phyloP scores from a whole-genome alignment of 2,888 invertebrate species.

The Barypeithes pellucidus region DNA sequence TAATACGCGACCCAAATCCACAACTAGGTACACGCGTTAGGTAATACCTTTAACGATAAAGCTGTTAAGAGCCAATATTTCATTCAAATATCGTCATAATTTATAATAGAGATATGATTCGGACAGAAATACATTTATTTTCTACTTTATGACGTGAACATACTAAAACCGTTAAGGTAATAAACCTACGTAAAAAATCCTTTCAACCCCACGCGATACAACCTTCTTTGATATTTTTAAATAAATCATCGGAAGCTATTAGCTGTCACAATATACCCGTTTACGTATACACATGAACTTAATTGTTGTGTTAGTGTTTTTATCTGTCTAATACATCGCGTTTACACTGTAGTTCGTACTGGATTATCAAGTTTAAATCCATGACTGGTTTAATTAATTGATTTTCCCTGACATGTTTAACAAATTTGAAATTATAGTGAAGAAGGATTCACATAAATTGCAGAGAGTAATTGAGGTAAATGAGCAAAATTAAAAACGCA shows the following conservation, averaged over 20 bases:
- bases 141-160: not conserved
- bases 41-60: not conserved
- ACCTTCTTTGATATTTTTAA: conserved; percentile 2
- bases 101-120: not conserved
- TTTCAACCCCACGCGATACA: not conserved
- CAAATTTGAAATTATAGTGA: not conserved
- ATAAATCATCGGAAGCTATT: conserved; percentile 33
- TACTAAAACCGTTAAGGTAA: not conserved
- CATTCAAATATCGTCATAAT: not conserved
- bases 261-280: conserved; percentile 28
- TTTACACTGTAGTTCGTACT: not conserved
- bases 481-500: too few relatives aligned
- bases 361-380: conserved; percentile 14
- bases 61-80: not conserved
- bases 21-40: too few relatives aligned
- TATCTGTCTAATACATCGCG: not conserved
- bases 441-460: not conserved
- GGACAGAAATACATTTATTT: not conserved
- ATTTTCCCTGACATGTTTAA: conserved; percentile 1
- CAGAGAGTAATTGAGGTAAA: too few relatives aligned
- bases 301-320: conserved; percentile 11
- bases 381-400: not conserved
- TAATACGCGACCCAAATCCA: too few relatives aligned
- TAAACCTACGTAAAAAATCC: not conserved
- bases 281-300: conserved; percentile 9